Evolutionary conservation across 2,888 invertebrate species (phyloP).

Genomic region (Desoria tigrina): DNA sequence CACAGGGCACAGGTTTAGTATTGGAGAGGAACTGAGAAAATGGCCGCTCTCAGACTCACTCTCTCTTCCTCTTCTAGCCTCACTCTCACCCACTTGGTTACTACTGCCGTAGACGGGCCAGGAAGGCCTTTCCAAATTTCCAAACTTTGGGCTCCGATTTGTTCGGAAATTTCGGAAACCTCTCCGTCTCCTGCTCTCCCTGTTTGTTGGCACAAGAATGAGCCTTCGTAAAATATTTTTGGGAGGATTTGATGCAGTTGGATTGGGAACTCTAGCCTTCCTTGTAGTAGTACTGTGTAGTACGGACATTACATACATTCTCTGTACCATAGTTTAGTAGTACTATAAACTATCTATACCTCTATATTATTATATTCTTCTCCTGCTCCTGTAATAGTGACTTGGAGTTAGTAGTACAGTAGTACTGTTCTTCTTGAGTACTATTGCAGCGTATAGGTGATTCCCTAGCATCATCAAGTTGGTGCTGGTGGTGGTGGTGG

Average conservation of each 20-base stretch:
- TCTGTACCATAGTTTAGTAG: background rate
- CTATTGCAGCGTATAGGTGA: background rate
- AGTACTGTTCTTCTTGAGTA: background rate
- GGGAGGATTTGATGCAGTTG: slow-evolving; percentile 43
- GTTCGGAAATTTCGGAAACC: background rate
- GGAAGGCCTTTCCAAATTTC: slow-evolving; percentile 8
- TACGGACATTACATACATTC: background rate
- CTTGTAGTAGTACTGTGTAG: background rate
- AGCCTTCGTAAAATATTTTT: slow-evolving; percentile 52
- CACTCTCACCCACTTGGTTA: background rate
- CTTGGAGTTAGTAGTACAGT: background rate
- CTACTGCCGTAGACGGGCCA: background rate
- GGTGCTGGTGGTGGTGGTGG: background rate
- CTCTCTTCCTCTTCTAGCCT: no score
- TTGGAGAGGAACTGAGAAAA: slow-evolving; percentile 2
- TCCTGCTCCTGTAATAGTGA: background rate
- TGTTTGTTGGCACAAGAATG: slow-evolving; percentile 53
- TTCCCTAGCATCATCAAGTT: background rate
- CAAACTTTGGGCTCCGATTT: background rate
- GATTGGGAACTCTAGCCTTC: background rate
- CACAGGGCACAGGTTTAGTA: background rate
- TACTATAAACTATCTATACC: background rate
- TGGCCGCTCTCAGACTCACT: slow-evolving; percentile 7
- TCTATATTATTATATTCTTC: background rate
- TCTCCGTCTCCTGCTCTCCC: slow-evolving; percentile 37